Percentiles rank a stretch among this genome's conserved stretches.
These are phyloP conservation scores for Streptopelia turtur DNA, from an alignment of 2,797 vertebrate genomes.

Conservation along the genomic window DNA sequence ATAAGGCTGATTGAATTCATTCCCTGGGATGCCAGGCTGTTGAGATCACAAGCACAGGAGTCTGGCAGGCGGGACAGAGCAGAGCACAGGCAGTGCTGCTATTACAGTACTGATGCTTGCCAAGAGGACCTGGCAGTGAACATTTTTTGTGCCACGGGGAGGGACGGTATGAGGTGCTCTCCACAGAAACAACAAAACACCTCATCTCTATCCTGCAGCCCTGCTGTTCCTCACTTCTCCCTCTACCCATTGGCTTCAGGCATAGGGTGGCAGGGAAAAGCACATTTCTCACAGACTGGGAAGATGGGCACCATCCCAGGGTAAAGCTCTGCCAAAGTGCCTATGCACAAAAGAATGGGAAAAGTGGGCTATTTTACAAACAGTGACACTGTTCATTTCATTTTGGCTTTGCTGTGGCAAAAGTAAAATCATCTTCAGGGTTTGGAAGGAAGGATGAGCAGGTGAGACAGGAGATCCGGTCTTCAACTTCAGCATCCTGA, in stretches of 20 bases:
- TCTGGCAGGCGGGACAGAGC: neutral
- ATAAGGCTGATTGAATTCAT: neutral
- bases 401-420: neutral
- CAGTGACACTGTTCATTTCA: neutral
- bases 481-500: neutral
- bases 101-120: neutral
- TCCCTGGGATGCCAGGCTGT: neutral
- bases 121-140: neutral
- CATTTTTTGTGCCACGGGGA: fast-evolving
- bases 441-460: neutral
- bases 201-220: neutral
- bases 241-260: neutral
- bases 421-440: neutral
- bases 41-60: neutral
- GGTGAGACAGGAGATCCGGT: neutral
- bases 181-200: neutral
- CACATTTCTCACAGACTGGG: neutral
- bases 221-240: neutral
- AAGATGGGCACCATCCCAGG: neutral
- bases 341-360: fast-evolving
- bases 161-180: neutral
- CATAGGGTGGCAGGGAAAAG: neutral
- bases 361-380: neutral
- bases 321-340: neutral
- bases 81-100: neutral